phyloP scores from a whole-genome alignment of 2,888 invertebrate species.

The Agapostemon virescens region DNA sequence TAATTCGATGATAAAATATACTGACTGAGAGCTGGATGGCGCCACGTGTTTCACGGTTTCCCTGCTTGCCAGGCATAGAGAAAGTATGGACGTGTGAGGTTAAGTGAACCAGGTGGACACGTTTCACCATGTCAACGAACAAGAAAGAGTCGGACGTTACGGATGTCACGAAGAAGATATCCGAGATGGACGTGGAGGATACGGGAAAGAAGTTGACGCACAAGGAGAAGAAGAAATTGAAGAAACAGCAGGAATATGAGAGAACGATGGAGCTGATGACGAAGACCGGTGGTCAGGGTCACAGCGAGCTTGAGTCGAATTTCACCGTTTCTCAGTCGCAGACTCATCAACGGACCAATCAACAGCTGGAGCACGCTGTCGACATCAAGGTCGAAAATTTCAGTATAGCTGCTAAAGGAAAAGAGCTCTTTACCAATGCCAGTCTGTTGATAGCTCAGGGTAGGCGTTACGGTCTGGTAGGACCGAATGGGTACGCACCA shows the following conservation, averaged over 20 bases:
- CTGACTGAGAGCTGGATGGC: conserved; percentile 44
- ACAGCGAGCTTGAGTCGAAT: conserved; percentile 94
- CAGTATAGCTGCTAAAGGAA: conserved; percentile 97
- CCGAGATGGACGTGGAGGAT: conserved; percentile 78
- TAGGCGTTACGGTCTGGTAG: conserved; percentile 97
- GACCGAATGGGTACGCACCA: conserved; percentile 92
- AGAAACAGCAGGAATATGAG: conserved; percentile 94
- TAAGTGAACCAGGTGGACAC: conserved; percentile 40
- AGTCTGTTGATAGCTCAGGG: conserved; percentile 95
- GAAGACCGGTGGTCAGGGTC: conserved; percentile 93
- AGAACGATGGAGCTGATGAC: conserved; percentile 92
- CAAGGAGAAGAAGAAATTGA: conserved; percentile 95
- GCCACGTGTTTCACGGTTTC: conserved; percentile 47
- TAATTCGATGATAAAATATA: conserved; percentile 33
- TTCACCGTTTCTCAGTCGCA: conserved; percentile 95
- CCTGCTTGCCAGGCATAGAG: conserved; percentile 18
- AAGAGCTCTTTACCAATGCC: conserved; percentile 98
- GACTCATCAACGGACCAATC: conserved; percentile 81
- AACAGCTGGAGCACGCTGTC: conserved; percentile 91
- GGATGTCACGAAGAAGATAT: conserved; percentile 70
- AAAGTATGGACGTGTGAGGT: conserved; percentile 53
- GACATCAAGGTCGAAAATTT: conserved; percentile 99
- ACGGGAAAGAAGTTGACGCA: conserved; percentile 88
- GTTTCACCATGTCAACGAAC: conserved; percentile 67
- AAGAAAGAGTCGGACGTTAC: conserved; percentile 66